These are phyloP conservation scores for Lobophora halterata DNA, from an alignment of 2,888 invertebrate genomes.

Conservation along the genomic window DNA sequence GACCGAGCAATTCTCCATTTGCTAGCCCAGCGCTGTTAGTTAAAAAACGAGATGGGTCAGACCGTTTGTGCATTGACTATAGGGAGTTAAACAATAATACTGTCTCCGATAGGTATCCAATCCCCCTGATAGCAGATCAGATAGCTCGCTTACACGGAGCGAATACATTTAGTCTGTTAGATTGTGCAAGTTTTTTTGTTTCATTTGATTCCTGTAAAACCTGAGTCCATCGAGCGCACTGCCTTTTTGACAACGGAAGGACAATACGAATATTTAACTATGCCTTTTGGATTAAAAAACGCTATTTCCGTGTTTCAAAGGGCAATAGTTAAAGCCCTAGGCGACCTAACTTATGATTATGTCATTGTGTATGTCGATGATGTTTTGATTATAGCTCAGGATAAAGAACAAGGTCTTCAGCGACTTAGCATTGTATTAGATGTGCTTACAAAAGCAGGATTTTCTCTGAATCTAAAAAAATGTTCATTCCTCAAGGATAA, in stretches of 20 bases:
- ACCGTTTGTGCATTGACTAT: conserved; percentile 1
- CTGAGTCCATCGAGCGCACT: not conserved
- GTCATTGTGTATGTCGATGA: conserved; percentile 29
- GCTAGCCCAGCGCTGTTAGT: conserved; percentile 2
- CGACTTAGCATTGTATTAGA: conserved; percentile 12
- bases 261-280: not conserved
- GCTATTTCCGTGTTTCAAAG: not conserved
- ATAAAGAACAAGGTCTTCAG: conserved; percentile 11
- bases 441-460: conserved; percentile 15
- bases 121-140: not conserved
- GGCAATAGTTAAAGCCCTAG: conserved; percentile 26
- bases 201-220: not conserved
- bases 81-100: conserved; percentile 1
- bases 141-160: not conserved
- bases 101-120: conserved; percentile 1
- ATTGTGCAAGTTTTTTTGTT: not conserved
- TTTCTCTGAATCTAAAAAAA: conserved; percentile 31
- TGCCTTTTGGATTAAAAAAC: too few species aligned
- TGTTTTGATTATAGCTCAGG: conserved; percentile 12
- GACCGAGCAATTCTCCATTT: not conserved
- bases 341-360: conserved; percentile 13
- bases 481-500: conserved; percentile 26
- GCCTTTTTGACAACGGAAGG: not conserved
- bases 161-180: not conserved
- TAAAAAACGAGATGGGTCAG: conserved; percentile 3